phyloP scores from a whole-genome alignment of 2,888 invertebrate genomes.

The Caenorhabditis sp. region DNA sequence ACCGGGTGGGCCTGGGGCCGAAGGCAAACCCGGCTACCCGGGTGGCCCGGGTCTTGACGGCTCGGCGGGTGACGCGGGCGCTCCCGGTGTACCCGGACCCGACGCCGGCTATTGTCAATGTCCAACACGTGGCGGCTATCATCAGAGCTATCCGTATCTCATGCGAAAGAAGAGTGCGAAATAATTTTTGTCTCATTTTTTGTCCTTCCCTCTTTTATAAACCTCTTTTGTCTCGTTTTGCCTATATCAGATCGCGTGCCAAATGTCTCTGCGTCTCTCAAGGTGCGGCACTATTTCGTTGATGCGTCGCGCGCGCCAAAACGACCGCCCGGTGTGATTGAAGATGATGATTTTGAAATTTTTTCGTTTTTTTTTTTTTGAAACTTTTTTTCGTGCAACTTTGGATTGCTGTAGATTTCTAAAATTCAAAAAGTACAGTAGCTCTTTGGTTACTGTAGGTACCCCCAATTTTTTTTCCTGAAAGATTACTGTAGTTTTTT shows the following conservation, averaged over 20 bases:
- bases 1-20: slow-evolving; percentile 29
- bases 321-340: too few species aligned
- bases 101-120: slow-evolving; percentile 50
- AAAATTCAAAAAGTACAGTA: too few species aligned
- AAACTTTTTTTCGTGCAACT: too few species aligned
- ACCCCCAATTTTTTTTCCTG: too few species aligned
- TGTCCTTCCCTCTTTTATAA: neutral
- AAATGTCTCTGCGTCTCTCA: slow-evolving; percentile 10
- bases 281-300: slow-evolving; percentile 6
- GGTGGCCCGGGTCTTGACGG: slow-evolving; percentile 27
- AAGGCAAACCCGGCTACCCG: slow-evolving; percentile 33
- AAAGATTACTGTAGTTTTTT: too few species aligned
- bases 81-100: slow-evolving; percentile 32
- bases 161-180: slow-evolving; percentile 11
- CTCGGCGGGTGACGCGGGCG: slow-evolving; percentile 26
- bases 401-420: too few species aligned
- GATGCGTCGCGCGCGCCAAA: too few species aligned
- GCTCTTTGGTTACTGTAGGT: neutral
- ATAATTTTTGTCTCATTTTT: too few species aligned
- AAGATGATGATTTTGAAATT: too few species aligned
- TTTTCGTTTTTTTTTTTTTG: too few species aligned
- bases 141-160: slow-evolving; percentile 9
- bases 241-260: slow-evolving; percentile 5
- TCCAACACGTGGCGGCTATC: slow-evolving; percentile 15
- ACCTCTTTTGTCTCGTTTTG: neutral